Conservation (phyloP, 1,140 invertebrate species). For the Drosophila equinoxialis region DNA sequence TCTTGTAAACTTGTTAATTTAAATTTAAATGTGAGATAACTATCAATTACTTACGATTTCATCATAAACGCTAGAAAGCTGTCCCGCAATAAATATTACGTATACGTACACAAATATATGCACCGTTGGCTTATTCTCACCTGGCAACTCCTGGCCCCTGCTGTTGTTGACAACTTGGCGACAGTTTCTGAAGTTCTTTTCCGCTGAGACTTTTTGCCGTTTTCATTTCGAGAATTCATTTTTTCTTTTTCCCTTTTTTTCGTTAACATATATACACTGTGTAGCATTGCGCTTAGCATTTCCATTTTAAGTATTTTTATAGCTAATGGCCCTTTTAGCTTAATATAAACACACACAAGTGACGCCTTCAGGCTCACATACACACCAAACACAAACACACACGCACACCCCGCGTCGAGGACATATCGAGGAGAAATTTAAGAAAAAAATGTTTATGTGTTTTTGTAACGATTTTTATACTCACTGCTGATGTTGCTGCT, state of each 20-base stretch:
- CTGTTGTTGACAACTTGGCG: constrained; percentile 62
- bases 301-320: constrained; percentile 80
- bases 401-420: neutral
- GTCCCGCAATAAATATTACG: constrained; percentile 16
- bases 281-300: constrained; percentile 65
- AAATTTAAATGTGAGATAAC: constrained; percentile 3
- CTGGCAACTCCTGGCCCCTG: constrained; percentile 17
- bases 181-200: constrained; percentile 63
- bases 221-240: constrained; percentile 27
- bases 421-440: constrained; percentile 31
- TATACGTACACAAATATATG: constrained; percentile 15
- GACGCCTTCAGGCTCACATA: constrained; percentile 34
- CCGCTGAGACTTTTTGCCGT: constrained; percentile 7
- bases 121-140: constrained; percentile 30
- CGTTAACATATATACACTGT: constrained; percentile 49
- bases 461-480: constrained; percentile 63
- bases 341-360: constrained; percentile 73
- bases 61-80: neutral
- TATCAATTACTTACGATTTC: constrained; percentile 6
- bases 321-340: constrained; percentile 79
- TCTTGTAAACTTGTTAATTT: no score
- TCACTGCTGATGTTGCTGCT: constrained; percentile 15
- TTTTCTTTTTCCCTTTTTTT: constrained; percentile 38
- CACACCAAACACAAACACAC: neutral
- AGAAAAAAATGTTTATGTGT: constrained; percentile 52